These are phyloP conservation scores for Caradrina clavipalpis DNA, from an alignment of 2,888 invertebrate genomes.

Conservation along the genomic window DNA sequence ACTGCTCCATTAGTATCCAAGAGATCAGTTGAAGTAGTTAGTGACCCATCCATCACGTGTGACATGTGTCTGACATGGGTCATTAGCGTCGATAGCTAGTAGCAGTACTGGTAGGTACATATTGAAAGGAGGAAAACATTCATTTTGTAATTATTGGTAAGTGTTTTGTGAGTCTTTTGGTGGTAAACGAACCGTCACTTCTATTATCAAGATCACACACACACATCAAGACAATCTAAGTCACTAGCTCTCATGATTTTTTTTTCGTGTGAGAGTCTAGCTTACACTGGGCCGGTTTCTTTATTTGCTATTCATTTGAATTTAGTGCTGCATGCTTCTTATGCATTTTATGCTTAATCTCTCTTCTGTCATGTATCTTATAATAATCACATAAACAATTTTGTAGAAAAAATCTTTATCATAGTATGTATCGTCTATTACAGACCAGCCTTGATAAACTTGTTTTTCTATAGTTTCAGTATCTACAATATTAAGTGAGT, in stretches of 20 bases:
- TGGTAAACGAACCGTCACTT: neutral
- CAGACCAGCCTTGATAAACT: too few species aligned
- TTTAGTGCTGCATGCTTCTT: too few species aligned
- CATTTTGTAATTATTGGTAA: neutral
- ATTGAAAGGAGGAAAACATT: neutral
- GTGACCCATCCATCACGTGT: slow-evolving; percentile 43
- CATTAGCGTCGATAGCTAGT: slow-evolving; percentile 32
- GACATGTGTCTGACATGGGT: slow-evolving; percentile 32
- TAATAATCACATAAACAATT: too few species aligned
- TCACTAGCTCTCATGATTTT: too few species aligned
- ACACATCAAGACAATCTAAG: too few species aligned
- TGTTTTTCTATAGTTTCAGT: too few species aligned
- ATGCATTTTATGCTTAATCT: too few species aligned
- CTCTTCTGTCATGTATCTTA: too few species aligned
- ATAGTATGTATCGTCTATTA: neutral
- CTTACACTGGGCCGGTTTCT: too few species aligned
- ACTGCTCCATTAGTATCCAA: slow-evolving; percentile 31
- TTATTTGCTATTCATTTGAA: too few species aligned
- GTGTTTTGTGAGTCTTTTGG: neutral
- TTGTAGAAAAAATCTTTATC: neutral
- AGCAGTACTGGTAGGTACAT: neutral
- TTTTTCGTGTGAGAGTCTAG: too few species aligned
- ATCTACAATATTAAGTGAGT: neutral
- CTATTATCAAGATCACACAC: neutral
- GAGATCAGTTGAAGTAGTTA: slow-evolving; percentile 29